phyloP scores from a whole-genome alignment of 2,113 vertebrate genomes.

The Narcine bancroftii region DNA sequence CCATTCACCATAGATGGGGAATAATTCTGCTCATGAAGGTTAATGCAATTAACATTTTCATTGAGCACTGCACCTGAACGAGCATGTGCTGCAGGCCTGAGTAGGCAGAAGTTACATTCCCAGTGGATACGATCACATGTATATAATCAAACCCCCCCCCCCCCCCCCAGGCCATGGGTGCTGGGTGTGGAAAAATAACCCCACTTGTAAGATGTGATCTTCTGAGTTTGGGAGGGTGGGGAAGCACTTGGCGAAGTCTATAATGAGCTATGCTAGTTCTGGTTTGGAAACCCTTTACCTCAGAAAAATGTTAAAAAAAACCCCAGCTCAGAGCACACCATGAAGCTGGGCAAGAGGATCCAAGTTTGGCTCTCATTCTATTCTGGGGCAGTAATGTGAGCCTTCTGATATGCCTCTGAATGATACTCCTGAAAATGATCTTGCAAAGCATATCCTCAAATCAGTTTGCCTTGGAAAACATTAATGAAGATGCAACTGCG shows the following conservation, averaged over 20 bases:
- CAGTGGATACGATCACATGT: not conserved
- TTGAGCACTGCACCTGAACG: not conserved
- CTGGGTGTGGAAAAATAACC: not conserved
- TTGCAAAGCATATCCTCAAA: not conserved
- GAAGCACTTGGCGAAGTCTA: not conserved
- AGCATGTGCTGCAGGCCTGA: not conserved
- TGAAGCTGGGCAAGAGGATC: not conserved
- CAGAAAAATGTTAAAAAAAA: not conserved
- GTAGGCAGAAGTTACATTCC: not conserved
- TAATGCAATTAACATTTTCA: not conserved
- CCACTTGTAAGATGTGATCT: not conserved
- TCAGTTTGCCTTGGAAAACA: not conserved
- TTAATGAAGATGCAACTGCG: not conserved
- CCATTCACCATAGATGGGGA: not conserved
- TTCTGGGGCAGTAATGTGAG: not conserved
- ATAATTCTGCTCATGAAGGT: too few relatives aligned
- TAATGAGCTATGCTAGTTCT: not conserved
- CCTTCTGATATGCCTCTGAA: not conserved
- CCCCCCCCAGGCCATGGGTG: too few relatives aligned
- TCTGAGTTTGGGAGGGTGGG: not conserved
- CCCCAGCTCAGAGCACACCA: not conserved
- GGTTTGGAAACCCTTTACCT: not conserved
- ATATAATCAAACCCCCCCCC: not conserved
- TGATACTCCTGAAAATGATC: not conserved
- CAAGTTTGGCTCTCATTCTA: not conserved